Conservation (phyloP, 2,113 vertebrate genomes). For the Ptychochromis oligacanthus region DNA sequence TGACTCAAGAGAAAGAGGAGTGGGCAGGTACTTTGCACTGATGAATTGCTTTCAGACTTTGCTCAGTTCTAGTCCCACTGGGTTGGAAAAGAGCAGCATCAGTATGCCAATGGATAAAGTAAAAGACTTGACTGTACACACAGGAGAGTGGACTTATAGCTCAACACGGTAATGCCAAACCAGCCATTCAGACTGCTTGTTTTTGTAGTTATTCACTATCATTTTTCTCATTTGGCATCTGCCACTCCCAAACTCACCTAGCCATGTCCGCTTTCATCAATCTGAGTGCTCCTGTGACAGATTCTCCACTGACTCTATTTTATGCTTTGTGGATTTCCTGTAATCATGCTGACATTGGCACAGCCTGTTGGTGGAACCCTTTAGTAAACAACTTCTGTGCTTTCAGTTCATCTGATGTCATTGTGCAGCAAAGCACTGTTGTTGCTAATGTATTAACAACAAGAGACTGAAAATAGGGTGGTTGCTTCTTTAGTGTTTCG, state of each 20-base stretch:
- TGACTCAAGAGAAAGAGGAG: slow-evolving; percentile 36
- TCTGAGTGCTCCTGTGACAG: slow-evolving; percentile 45
- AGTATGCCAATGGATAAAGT: slow-evolving; percentile 34
- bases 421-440: not conserved
- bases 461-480: not conserved
- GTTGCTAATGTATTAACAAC: slow-evolving; percentile 26
- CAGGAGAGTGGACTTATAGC: not conserved
- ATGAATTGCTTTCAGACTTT: slow-evolving; percentile 37
- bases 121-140: slow-evolving; percentile 8
- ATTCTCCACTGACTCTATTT: slow-evolving; percentile 32
- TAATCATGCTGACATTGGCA: slow-evolving; percentile 37
- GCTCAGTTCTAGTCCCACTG: slow-evolving; percentile 1
- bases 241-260: slow-evolving; percentile 40
- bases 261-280: slow-evolving; percentile 40
- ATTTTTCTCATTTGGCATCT: slow-evolving; percentile 45
- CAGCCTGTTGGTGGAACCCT: slow-evolving; percentile 1
- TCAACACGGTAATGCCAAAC: slow-evolving; percentile 15
- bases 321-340: slow-evolving; percentile 45
- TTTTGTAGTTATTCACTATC: not conserved
- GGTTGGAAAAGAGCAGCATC: slow-evolving; percentile 40
- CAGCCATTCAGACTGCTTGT: not conserved
- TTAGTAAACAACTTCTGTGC: slow-evolving; percentile 31
- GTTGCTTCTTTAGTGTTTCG: slow-evolving; percentile 4
- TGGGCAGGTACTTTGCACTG: slow-evolving; percentile 35
- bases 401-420: slow-evolving; percentile 32